Conservation (phyloP, 1,140 invertebrate genomes). For the Drosophila leontia region DNA sequence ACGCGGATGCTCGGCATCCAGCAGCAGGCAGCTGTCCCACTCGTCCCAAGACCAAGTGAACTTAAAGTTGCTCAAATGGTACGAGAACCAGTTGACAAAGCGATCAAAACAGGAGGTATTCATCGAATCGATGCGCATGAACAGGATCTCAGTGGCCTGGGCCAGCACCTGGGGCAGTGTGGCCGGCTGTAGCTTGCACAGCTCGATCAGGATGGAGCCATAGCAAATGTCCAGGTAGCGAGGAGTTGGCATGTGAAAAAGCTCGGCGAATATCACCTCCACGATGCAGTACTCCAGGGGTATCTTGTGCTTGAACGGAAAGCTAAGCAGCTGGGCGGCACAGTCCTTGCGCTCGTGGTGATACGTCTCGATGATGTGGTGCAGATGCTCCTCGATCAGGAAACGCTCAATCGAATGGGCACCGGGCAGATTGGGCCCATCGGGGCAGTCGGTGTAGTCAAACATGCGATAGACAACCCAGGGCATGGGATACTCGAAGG, state of each 20-base stretch:
- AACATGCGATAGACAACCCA: conserved; percentile 97
- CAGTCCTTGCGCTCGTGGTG: conserved; percentile 97
- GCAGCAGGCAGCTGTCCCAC: conserved; percentile 93
- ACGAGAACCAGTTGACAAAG: conserved; percentile 99
- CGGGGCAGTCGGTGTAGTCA: conserved; percentile 99
- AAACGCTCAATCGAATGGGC: conserved; percentile 99
- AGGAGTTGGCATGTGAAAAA: conserved; percentile 96
- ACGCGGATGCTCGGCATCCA: conserved; percentile 96
- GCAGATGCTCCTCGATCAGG: conserved; percentile 98
- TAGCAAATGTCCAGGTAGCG: conserved; percentile 97
- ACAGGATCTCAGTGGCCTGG: conserved; percentile 98
- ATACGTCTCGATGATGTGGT: conserved; percentile 96
- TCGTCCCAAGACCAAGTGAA: conserved; percentile 99
- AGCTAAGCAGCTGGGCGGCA: conserved; percentile 95
- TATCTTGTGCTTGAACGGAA: conserved; percentile 96
- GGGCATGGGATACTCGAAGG: conserved; percentile 95
- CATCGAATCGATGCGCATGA: conserved; percentile 98
- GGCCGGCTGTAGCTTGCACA: conserved; percentile 98
- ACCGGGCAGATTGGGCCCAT: conserved; percentile 95
- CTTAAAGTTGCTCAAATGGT: conserved; percentile 99
- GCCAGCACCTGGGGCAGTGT: conserved; percentile 99
- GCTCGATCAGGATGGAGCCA: conserved; percentile 97
- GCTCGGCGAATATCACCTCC: conserved; percentile 97
- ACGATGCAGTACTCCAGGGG: conserved; percentile 99
- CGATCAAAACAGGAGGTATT: conserved; percentile 98